Base-by-base conservation (phyloP, 2,113 vertebrate genomes). In the Apteryx mantelli region DNA sequence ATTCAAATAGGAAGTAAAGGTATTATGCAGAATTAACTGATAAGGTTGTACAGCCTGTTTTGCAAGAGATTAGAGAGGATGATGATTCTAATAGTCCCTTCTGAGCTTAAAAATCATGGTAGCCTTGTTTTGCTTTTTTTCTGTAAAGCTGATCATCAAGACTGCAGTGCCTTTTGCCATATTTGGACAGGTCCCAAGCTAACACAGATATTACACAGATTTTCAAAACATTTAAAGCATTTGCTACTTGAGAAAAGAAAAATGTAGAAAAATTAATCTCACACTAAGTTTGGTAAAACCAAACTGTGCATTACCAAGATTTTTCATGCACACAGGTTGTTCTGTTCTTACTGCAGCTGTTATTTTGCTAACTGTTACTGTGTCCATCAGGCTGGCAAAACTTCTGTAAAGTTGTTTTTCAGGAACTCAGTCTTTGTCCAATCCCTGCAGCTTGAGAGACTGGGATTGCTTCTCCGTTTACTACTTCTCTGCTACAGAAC, bases 371-470 rank as follows among this genome's bases (percentile, higher is more conserved):
- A 32, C 34, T 88, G 64, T 50, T 52, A 46, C 15, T 36, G 21
- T 11, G 16, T 46, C 76, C 68, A 16, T 75, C 76, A 42, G 0
- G 1, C 68, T 78, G 30, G 22, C 71, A 94, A 44, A 25, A 34
- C 34, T 95, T 71, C 65, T 19, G 26, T 86, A 82, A 89, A 82
- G 66, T 82, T 89, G 36, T 70, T 92, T 75, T 94, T 82, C 79
- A 88, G 60, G 68, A 94, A 73, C 65, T 86, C 77, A 32, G 50
- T 52, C 91, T 96, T 93, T 88, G 63, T 89, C 91, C 86, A 52
- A 73, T 60, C 84, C 88, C 86, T 90, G 73, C 76, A 92, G 71
- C 55, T 14, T 80, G 40, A 24, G 44, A 32, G 40, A 69, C 30
- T 91, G 75, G 34, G 60, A 86, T 11, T 75, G 64, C 82, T 78